These are phyloP conservation scores for Sycobia sp. DNA, from an alignment of 1,140 invertebrate genomes.

Conservation along the genomic window DNA sequence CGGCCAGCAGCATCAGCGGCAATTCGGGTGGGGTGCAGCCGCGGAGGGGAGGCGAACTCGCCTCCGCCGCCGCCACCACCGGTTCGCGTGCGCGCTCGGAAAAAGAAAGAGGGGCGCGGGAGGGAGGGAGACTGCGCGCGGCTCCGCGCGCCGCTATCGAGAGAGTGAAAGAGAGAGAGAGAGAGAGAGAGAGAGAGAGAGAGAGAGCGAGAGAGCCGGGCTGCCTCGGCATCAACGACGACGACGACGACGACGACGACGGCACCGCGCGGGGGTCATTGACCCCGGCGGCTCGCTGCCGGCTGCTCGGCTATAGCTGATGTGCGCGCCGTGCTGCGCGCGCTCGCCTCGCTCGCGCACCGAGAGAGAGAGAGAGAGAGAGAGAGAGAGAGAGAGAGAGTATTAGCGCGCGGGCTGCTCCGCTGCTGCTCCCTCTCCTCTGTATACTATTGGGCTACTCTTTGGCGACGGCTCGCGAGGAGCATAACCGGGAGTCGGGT, in stretches of 20 bases:
- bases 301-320: slow-evolving; percentile 49
- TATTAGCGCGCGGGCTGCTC: not conserved
- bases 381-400: not conserved
- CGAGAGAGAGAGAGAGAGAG: no score
- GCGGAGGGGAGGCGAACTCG: not conserved
- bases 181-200: not conserved
- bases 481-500: not conserved
- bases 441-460: no score
- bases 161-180: not conserved
- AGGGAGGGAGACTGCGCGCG: not conserved
- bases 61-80: no score
- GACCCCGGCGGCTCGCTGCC: slow-evolving; percentile 60
- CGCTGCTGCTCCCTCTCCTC: slow-evolving; percentile 35
- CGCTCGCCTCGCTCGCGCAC: not conserved
- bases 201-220: slow-evolving; percentile 18
- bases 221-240: slow-evolving; percentile 27
- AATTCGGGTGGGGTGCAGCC: no score
- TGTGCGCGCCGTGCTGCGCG: no score
- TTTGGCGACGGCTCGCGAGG: no score
- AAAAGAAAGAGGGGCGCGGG: not conserved
- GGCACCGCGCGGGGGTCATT: slow-evolving; percentile 60
- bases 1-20: no score
- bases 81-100: no score
- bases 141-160: not conserved
- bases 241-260: slow-evolving; percentile 46